phyloP scores from a whole-genome alignment of 2,113 vertebrate genomes.

The Paracanthobrama guichenoti region DNA sequence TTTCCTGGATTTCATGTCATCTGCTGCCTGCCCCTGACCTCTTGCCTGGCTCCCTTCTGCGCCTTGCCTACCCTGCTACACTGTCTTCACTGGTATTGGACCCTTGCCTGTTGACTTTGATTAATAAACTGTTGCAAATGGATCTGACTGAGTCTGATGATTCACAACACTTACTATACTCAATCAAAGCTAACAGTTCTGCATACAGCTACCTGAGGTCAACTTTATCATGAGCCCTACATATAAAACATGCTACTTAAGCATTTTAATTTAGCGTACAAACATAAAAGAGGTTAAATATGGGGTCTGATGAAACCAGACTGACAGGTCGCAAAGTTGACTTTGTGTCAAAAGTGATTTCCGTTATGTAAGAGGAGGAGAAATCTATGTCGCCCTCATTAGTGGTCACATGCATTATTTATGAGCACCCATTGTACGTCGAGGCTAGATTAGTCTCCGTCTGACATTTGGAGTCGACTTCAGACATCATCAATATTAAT shows the following conservation, averaged over 20 bases:
- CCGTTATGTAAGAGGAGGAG: not conserved
- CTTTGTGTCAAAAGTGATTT: not conserved
- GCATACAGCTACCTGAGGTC: not conserved
- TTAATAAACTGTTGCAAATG: too few species aligned
- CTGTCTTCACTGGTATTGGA: too few species aligned
- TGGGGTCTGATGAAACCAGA: not conserved
- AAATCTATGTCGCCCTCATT: conserved; percentile 62
- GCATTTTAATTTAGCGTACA: not conserved
- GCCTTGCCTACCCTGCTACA: too few species aligned
- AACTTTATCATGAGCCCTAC: not conserved
- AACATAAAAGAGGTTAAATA: not conserved
- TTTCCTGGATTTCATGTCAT: too few species aligned
- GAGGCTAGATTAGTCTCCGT: conserved; percentile 28
- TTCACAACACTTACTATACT: too few species aligned
- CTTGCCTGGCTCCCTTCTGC: too few species aligned
- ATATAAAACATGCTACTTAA: conserved; percentile 10
- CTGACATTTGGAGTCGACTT: conserved; percentile 53
- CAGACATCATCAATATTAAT: conserved; percentile 61
- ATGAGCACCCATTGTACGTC: conserved; percentile 45
- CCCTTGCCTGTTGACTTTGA: too few species aligned
- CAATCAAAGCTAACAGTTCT: not conserved
- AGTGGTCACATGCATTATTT: conserved; percentile 62
- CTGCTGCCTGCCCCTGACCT: too few species aligned
- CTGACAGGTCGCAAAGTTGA: conserved; percentile 16
- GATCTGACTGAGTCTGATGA: too few species aligned